A percentile compares a stretch with the other conserved stretches of the same genome.
These are phyloP conservation scores for Leptopilina syphax DNA, from an alignment of 2,888 invertebrate species.

Conservation along the genomic window DNA sequence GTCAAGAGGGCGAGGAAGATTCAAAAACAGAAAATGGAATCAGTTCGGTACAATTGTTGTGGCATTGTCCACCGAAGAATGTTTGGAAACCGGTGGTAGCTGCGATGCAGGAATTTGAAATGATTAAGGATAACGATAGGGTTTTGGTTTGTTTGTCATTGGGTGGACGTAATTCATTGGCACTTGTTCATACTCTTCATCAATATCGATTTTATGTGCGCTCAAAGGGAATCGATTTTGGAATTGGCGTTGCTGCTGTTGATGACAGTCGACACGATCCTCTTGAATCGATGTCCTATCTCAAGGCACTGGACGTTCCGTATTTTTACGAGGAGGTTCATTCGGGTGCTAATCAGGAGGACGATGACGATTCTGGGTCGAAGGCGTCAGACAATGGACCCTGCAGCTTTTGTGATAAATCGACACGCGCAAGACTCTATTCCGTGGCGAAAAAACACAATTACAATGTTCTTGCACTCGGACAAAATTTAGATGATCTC, in stretches of 20 bases:
- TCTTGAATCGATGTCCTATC: slow-evolving; percentile 80
- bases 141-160: slow-evolving; percentile 89
- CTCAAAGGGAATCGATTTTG: slow-evolving; percentile 87
- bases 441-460: slow-evolving; percentile 85
- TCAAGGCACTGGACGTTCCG: slow-evolving; percentile 79
- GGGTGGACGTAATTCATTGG: slow-evolving; percentile 87
- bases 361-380: slow-evolving; percentile 72
- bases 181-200: slow-evolving; percentile 88
- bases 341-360: slow-evolving; percentile 84
- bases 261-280: slow-evolving; percentile 84
- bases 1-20: slow-evolving; percentile 74
- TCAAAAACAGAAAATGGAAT: slow-evolving; percentile 17
- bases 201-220: slow-evolving; percentile 90
- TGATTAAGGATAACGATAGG: slow-evolving; percentile 90
- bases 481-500: slow-evolving; percentile 91
- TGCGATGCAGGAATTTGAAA: slow-evolving; percentile 89
- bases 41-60: slow-evolving; percentile 75
- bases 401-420: slow-evolving; percentile 86
- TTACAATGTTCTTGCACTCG: slow-evolving; percentile 92
- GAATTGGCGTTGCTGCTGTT: slow-evolving; percentile 86
- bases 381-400: slow-evolving; percentile 47
- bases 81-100: slow-evolving; percentile 90
- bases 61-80: slow-evolving; percentile 88
- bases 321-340: slow-evolving; percentile 81
- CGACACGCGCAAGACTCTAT: slow-evolving; percentile 86